Evolutionary conservation across 2,888 invertebrate genomes (phyloP).

Genomic region (Coenonympha glycerion): DNA sequence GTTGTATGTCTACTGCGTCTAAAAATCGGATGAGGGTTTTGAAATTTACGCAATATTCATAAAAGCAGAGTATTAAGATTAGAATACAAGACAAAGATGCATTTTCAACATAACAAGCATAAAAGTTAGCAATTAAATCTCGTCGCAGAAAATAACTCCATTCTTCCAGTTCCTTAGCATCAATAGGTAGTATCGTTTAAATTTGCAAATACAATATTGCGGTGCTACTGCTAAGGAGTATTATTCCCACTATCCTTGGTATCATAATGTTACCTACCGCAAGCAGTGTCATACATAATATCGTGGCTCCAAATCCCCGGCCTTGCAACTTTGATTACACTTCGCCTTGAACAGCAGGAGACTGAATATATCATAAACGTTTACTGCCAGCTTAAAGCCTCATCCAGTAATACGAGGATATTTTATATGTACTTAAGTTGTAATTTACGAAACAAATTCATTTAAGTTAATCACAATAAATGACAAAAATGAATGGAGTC

Average conservation of each 20-base stretch:
- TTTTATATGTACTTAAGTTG: background rate
- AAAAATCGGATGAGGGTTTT: no score
- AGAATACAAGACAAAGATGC: no score
- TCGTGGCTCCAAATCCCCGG: slow-evolving; percentile 38
- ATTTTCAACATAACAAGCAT: no score
- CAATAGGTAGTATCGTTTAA: slow-evolving; percentile 19
- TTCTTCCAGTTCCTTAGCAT: slow-evolving; percentile 23
- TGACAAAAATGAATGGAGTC: no score
- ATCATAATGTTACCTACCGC: slow-evolving; percentile 6
- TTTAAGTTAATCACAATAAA: no score
- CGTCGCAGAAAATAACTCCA: slow-evolving; percentile 26
- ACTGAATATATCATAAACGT: slow-evolving; percentile 10
- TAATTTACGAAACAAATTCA: background rate
- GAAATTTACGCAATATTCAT: no score
- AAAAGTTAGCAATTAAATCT: slow-evolving; percentile 25
- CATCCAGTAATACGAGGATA: background rate
- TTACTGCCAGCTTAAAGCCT: slow-evolving; percentile 9
- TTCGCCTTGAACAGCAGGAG: slow-evolving; percentile 22
- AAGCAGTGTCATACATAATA: slow-evolving; percentile 35
- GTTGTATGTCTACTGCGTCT: no score
- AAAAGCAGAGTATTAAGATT: no score
- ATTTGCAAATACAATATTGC: no score
- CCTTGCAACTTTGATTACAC: slow-evolving; percentile 53
- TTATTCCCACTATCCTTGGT: no score
- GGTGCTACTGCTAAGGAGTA: no score